Evolutionary conservation across 2,113 vertebrate species (phyloP).

Genomic region (Peromyscus maniculatus): DNA sequence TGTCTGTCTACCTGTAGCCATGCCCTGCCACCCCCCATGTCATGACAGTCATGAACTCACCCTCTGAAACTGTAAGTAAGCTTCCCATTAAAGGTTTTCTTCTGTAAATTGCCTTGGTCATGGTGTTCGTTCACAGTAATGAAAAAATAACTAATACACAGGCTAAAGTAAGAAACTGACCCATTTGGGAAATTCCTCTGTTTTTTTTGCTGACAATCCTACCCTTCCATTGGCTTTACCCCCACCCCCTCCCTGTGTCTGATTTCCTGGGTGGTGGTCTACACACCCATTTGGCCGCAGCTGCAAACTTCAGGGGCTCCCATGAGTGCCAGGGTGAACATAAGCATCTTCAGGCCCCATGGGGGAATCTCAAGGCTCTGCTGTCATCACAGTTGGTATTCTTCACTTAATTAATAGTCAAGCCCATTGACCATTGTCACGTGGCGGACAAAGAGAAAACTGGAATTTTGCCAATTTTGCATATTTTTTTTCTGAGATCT

Average conservation of each 20-base stretch:
- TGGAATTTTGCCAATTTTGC: not conserved
- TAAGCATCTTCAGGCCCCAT: fast-evolving
- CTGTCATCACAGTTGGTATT: not conserved
- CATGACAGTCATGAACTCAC: not conserved
- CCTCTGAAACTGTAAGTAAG: not conserved
- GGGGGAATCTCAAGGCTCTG: not conserved
- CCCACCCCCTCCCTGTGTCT: not conserved
- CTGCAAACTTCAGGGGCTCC: not conserved
- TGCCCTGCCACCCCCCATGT: not conserved
- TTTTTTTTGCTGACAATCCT: not conserved
- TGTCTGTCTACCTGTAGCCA: not conserved
- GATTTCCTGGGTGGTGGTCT: not conserved
- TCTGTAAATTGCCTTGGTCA: not conserved
- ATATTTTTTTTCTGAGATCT: not conserved
- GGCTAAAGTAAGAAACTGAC: slow-evolving; percentile 1
- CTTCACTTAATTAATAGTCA: slow-evolving; percentile 1
- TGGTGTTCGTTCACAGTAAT: not conserved
- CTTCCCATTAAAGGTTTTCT: not conserved
- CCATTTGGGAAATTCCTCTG: not conserved
- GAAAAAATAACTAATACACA: not conserved
- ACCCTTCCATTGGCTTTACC: not conserved
- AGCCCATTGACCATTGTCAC: not conserved
- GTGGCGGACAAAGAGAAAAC: not conserved
- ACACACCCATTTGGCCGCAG: fast-evolving
- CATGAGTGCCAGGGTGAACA: not conserved